Base-by-base conservation (phyloP, 2,888 invertebrate genomes). In the Leuctra nigra region DNA sequence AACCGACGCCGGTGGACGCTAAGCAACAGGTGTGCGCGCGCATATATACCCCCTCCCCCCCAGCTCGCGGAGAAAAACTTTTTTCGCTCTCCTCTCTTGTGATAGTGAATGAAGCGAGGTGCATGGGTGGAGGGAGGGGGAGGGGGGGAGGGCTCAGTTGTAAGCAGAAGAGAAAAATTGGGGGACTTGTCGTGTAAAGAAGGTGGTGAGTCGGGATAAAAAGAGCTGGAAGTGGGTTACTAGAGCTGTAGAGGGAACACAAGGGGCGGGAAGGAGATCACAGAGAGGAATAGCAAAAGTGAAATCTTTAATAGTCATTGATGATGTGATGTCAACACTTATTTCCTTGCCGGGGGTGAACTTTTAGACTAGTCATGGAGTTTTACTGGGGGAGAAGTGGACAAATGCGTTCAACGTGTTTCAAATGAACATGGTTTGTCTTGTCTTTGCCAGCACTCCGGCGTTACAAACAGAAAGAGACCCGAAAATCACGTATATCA, bases 161-260 rank as follows among this genome's bases (percentile, higher is more conserved):
- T 33, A 48, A 39, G 47, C 41, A 56, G 53, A 39, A 56, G 59
- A 59, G 59, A 59, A 59, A 59, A 59, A 59, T 59, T 59, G 59
- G 59, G 59, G 59, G 59, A 54, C 59, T 59, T 59, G 59, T 59
- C 59, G 50, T 55, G 55, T 35, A 18, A 36, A 55, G 44, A 44
- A 29, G 24, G 22, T 54, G 23, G 44, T n/a, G 44, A 47, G 46
- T 24, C 25, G 9, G 53, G 53, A 41, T 53, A 53, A 53, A 53
- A 23, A 23, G 39, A 29, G 18, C 20, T 29, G 35, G 33, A 50
- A 33, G 50, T 50, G 50, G 50, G 50, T 50, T 50, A 50, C 4
- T 14, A 38, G 38, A 38, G 16, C 38, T 38, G 7, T 29, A 29
- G 29, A 29, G 29, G 29, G 29, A 29, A 7, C 7, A 29, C 14